These are phyloP conservation scores for Diarsia rubi DNA, from an alignment of 2,888 invertebrate species.

Conservation along the genomic window DNA sequence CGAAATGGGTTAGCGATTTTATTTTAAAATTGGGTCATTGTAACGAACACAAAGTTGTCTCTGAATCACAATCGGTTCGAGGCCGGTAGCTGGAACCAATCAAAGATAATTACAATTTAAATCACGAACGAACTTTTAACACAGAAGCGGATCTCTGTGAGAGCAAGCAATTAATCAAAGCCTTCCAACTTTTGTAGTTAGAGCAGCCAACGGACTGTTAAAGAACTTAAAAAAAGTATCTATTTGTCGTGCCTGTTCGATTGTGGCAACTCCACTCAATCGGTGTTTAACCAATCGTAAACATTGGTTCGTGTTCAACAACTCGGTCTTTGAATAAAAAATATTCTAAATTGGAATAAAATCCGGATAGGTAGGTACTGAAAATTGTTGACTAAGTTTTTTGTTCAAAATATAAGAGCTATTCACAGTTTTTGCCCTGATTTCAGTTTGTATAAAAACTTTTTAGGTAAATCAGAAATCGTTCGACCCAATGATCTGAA, in stretches of 20 bases:
- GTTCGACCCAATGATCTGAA: slow-evolving; percentile 4
- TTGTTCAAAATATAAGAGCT: slow-evolving; percentile 16
- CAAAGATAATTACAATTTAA: slow-evolving; percentile 66
- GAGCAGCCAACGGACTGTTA: slow-evolving; percentile 39
- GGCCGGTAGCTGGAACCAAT: slow-evolving; percentile 58
- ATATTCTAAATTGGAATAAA: slow-evolving; percentile 22
- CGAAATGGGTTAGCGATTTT: slow-evolving; percentile 11
- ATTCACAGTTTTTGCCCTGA: slow-evolving; percentile 11
- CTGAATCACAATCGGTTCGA: slow-evolving; percentile 49
- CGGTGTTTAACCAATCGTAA: slow-evolving; percentile 60
- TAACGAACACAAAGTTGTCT: slow-evolving; percentile 51
- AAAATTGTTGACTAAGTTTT: slow-evolving; percentile 14
- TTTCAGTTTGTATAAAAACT: slow-evolving; percentile 25
- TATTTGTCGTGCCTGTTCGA: slow-evolving; percentile 41
- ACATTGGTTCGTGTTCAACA: slow-evolving; percentile 50
- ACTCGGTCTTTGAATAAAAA: slow-evolving; percentile 45
- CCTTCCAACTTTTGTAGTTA: slow-evolving; percentile 56
- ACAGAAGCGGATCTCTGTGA: slow-evolving; percentile 63
- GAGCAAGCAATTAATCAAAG: slow-evolving; percentile 61
- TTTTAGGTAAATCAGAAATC: slow-evolving; percentile 11
- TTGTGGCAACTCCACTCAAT: slow-evolving; percentile 56
- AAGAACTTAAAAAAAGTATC: slow-evolving; percentile 42
- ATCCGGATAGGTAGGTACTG: not conserved
- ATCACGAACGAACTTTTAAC: slow-evolving; percentile 60
- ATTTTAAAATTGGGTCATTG: slow-evolving; percentile 35